A percentile compares a stretch with the other conserved stretches of the same genome.
Evolutionary conservation across 2,113 vertebrate species (phyloP).

Genomic region (Plecturocebus donacophilus): DNA sequence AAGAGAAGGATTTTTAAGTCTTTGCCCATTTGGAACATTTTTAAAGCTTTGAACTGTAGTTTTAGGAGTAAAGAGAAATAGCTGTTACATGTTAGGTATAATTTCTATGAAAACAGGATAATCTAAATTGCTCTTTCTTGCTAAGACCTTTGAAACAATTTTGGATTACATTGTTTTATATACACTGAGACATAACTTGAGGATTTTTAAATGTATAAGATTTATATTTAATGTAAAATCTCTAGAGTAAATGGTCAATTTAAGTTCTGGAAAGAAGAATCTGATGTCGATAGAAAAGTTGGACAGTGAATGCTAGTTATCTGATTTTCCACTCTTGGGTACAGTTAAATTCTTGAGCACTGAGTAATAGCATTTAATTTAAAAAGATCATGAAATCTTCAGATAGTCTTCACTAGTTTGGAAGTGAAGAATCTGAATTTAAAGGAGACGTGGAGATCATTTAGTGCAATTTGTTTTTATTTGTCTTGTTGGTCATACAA

Average conservation of each 20-base stretch:
- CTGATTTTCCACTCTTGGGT: slow-evolving; percentile 10
- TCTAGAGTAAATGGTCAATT: neutral
- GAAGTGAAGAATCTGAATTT: neutral
- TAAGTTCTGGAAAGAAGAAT: neutral
- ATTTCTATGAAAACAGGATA: slow-evolving; percentile 16
- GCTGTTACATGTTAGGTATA: neutral
- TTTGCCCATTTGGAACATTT: neutral
- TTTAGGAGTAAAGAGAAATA: slow-evolving; percentile 8
- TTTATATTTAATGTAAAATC: slow-evolving; percentile 32
- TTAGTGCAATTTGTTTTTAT: slow-evolving; percentile 31
- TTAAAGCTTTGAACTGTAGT: neutral
- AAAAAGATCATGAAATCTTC: slow-evolving; percentile 30
- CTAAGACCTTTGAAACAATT: neutral
- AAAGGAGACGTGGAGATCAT: neutral
- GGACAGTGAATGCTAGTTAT: neutral
- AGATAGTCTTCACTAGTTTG: slow-evolving; percentile 19
- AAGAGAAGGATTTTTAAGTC: neutral
- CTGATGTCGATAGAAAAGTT: neutral
- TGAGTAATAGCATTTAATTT: slow-evolving; percentile 32
- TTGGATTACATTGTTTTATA: neutral
- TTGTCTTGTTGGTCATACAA: neutral
- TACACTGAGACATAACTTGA: slow-evolving; percentile 3
- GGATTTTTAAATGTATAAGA: neutral
- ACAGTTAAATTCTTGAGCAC: neutral
- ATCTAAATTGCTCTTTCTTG: neutral